phyloP scores from a whole-genome alignment of 2,797 vertebrate species.

The Atherinosoma microstoma region DNA sequence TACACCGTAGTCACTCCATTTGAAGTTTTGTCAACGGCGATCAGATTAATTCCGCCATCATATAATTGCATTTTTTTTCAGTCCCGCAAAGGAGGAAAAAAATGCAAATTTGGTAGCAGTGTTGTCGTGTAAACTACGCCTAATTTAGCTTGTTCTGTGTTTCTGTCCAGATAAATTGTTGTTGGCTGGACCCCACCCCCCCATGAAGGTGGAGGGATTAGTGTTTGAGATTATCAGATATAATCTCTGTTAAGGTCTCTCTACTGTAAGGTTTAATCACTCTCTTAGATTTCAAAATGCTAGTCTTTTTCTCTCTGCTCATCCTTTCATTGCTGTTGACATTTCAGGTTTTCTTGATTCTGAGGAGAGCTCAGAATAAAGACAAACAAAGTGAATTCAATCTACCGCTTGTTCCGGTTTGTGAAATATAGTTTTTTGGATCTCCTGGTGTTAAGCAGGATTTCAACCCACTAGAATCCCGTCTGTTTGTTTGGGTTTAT shows the following conservation, averaged over 20 bases:
- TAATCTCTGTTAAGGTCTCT: slow-evolving; percentile 46
- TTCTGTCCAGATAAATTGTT: slow-evolving; percentile 69
- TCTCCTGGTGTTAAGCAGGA: slow-evolving; percentile 17
- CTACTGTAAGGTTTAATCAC: slow-evolving; percentile 13
- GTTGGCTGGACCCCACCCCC: too few species aligned
- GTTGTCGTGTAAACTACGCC: too few species aligned
- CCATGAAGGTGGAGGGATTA: slow-evolving; percentile 67
- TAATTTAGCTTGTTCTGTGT: too few species aligned
- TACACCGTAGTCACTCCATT: too few species aligned
- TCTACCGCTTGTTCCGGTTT: slow-evolving; percentile 26
- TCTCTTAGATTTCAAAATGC: slow-evolving; percentile 20
- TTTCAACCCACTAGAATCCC: slow-evolving; percentile 32
- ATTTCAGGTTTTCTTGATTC: slow-evolving; percentile 31
- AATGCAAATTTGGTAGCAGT: too few species aligned
- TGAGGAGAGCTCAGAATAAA: slow-evolving; percentile 5
- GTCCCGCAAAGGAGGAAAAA: too few species aligned
- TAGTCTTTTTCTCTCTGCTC: slow-evolving; percentile 14
- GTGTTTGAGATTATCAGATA: slow-evolving; percentile 67
- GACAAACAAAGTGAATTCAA: slow-evolving; percentile 27
- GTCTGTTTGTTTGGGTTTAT: slow-evolving; percentile 55
- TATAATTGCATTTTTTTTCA: too few species aligned
- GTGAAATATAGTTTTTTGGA: slow-evolving; percentile 26
- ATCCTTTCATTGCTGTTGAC: slow-evolving; percentile 21
- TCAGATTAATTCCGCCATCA: too few species aligned
- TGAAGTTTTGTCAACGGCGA: too few species aligned